Conservation (phyloP, 2,113 vertebrate species). For the Saccopteryx bilineata region DNA sequence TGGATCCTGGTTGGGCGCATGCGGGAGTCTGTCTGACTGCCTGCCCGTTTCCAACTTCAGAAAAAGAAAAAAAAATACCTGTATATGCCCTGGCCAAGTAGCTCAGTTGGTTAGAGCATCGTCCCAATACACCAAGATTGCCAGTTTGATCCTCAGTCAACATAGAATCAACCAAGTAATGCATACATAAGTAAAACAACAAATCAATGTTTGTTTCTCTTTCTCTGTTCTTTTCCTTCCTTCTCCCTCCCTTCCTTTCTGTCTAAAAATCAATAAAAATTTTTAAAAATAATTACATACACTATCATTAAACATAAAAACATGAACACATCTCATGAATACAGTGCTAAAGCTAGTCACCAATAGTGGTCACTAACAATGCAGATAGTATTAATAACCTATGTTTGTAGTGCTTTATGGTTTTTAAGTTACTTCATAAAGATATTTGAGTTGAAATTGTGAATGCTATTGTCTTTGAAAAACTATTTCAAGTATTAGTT, state of each 20-base stretch:
- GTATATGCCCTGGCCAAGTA: no score
- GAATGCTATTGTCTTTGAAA: slow-evolving; percentile 10
- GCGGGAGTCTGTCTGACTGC: no score
- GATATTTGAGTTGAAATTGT: not conserved
- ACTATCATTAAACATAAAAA: slow-evolving; percentile 25
- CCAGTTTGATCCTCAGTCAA: no score
- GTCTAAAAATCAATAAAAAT: not conserved
- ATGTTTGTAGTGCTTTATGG: not conserved
- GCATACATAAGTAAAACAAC: no score
- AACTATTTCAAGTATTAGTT: not conserved
- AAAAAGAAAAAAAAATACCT: no score
- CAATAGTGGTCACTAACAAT: not conserved
- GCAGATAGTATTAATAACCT: not conserved
- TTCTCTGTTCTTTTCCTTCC: no score
- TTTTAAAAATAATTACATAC: not conserved
- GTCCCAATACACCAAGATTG: no score
- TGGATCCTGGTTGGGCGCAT: no score
- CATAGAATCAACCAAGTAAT: no score
- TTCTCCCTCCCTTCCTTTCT: not conserved
- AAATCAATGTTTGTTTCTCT: no score
- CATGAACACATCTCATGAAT: not conserved
- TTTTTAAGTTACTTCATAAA: slow-evolving; percentile 32
- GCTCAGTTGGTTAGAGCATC: no score
- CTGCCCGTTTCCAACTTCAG: no score
- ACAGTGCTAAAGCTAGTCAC: not conserved